Base-by-base conservation (phyloP, 2,113 vertebrate genomes). In the Forbesichthys agassizii region DNA sequence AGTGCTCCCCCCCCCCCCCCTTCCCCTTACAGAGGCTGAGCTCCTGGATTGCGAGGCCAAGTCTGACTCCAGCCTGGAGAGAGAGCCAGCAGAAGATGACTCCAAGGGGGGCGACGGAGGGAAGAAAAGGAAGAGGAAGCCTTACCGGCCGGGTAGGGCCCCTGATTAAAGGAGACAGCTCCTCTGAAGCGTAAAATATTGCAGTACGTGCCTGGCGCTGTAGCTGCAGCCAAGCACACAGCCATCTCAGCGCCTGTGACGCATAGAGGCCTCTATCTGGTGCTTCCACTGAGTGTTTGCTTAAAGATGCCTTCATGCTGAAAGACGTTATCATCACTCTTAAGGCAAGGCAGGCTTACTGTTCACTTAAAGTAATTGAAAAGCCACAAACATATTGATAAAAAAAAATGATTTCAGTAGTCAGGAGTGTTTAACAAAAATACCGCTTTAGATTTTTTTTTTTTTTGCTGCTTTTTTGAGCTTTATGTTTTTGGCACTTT, bases 81-180 rank as follows among this genome's bases (percentile, higher is more conserved):
- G 96, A 64, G 98, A 99, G 88, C 86, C 92, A 68, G 92, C 84
- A 74, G 97, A 98, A 86, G 97, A 98, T 51, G 96, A 98, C 74
- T 85, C 93, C 66, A 98, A 98, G 88, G 95, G 93, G 79, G 79
- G 91, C 58, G 96, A 98, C 51, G 92, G 91, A 11, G 80, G 94
- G 77, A 99, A 98, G 88, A 99, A 99, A 93, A 95, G 97, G 83
- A 99, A 99, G 72, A 92, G 98, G 87, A 99, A 99, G 88, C 98
- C 98, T n/a, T 99, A 99, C 84, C 93, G 98, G 86, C 98, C 98
- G 83, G 98, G 98, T 99, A 90, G 76, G 84, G 77, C 83, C 83
- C 80, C 80, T 88, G 88, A 90, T 92, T 85, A 74, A 88, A 92
- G 83, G 85, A 89, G 88, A 91, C 89, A 90, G 88, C 89, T 93